A percentile compares a stretch with the other conserved stretches of the same genome.
phyloP scores from a whole-genome alignment of 1,140 invertebrate species.

The Amyelois transitella region DNA sequence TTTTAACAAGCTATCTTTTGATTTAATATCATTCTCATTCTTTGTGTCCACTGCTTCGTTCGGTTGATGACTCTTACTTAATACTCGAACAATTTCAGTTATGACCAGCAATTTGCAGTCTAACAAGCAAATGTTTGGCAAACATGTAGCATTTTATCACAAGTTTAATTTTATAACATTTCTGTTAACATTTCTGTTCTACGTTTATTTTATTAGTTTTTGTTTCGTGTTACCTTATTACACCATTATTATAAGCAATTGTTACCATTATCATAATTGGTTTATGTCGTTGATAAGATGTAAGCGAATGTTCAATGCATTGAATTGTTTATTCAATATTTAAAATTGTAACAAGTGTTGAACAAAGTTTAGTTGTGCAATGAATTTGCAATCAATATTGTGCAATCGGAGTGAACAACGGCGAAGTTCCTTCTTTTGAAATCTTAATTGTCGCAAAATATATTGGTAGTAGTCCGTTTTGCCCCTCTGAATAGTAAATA shows the following conservation, averaged over 20 bases:
- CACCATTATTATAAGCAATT: conserved; percentile 45
- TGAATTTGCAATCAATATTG: conserved; percentile 36
- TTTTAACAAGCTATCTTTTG: background rate
- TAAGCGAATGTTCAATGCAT: background rate
- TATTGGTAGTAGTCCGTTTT: conserved; percentile 58
- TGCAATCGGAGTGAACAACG: conserved; percentile 41
- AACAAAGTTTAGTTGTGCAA: conserved; percentile 46
- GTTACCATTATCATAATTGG: conserved; percentile 54
- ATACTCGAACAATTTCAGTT: background rate
- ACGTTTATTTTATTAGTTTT: conserved; percentile 43
- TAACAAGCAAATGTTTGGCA: conserved; percentile 38
- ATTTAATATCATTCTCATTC: background rate
- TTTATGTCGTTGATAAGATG: conserved; percentile 2
- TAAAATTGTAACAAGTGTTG: background rate
- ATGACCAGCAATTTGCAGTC: conserved; percentile 30
- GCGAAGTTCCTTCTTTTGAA: conserved; percentile 47
- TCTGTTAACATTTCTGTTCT: conserved; percentile 42
- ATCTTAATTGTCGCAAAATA: conserved; percentile 69
- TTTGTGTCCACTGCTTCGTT: background rate
- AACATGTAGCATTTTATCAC: conserved; percentile 43
- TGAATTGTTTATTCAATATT: background rate
- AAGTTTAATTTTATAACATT: conserved; percentile 47
- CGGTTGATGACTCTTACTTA: background rate
- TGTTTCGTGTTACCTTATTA: conserved; percentile 59
- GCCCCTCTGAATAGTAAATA: conserved; percentile 67